Percentiles rank a stretch among this genome's conserved stretches.
phyloP scores from a whole-genome alignment of 2,888 invertebrate genomes.

The Torymus auratus region DNA sequence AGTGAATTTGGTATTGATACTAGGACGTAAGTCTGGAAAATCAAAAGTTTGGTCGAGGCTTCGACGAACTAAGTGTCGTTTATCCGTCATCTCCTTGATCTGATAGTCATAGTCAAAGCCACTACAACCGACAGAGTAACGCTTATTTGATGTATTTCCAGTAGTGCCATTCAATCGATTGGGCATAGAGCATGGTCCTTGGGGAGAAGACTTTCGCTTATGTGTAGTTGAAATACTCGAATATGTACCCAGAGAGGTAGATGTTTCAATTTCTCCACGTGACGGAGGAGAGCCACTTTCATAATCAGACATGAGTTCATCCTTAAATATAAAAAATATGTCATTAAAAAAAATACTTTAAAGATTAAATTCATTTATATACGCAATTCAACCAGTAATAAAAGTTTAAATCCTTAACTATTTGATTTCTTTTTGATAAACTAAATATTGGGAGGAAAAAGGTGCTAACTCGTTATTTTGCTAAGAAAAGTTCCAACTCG shows the following conservation, averaged over 20 bases:
- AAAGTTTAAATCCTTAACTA: too few relatives aligned
- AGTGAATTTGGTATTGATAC: constrained; percentile 79
- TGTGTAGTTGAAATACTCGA: constrained; percentile 56
- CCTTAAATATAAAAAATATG: constrained; percentile 49
- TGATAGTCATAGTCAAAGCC: constrained; percentile 71
- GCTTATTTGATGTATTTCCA: constrained; percentile 58
- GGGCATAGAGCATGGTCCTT: constrained; percentile 6
- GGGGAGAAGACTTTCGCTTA: constrained; percentile 41
- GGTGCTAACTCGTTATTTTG: too few relatives aligned
- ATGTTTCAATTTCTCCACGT: constrained; percentile 76
- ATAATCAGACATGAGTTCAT: constrained; percentile 79
- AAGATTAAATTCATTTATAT: too few relatives aligned
- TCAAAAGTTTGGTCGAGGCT: constrained; percentile 70
- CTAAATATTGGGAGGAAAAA: too few relatives aligned
- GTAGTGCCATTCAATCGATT: constrained; percentile 33
- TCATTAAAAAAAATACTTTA: background rate
- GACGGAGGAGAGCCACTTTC: constrained; percentile 80
- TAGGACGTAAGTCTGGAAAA: constrained; percentile 76
- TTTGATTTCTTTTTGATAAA: too few relatives aligned
- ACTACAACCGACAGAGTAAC: constrained; percentile 66
- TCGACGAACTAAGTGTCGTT: constrained; percentile 59
- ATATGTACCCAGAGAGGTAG: constrained; percentile 65
- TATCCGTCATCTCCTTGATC: constrained; percentile 66
- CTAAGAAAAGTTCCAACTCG: too few relatives aligned
- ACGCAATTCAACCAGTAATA: too few relatives aligned